phyloP scores from a whole-genome alignment of 2,888 invertebrate genomes.

The Nymphalis urticae region DNA sequence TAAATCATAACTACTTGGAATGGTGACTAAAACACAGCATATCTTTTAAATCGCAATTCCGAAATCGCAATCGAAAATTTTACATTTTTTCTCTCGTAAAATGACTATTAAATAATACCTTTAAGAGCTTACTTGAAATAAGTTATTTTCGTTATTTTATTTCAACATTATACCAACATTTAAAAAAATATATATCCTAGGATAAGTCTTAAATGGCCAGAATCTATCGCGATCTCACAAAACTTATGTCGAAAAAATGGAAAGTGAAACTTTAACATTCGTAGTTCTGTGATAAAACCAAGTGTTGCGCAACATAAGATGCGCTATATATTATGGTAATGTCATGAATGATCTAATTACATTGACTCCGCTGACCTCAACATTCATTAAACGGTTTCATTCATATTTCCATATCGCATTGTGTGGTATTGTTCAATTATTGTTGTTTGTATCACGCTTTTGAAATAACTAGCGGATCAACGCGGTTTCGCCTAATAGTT shows the following conservation, averaged over 20 bases:
- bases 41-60: no score
- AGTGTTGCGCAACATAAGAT: background rate
- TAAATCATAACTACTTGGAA: no score
- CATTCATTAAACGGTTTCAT: conserved; percentile 36
- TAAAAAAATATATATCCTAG: background rate
- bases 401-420: conserved; percentile 15
- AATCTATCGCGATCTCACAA: background rate
- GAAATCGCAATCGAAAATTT: no score
- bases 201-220: background rate
- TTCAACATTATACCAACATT: no score
- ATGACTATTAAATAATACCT: no score
- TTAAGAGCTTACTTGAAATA: no score
- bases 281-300: background rate
- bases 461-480: background rate
- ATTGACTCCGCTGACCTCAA: conserved; percentile 46
- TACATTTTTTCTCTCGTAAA: no score
- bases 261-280: background rate
- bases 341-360: conserved; percentile 47
- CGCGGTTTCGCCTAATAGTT: background rate
- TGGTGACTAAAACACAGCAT: no score
- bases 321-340: background rate
- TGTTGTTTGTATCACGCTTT: background rate
- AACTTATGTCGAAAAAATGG: no score
- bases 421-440: conserved; percentile 8
- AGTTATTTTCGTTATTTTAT: no score